These are phyloP conservation scores for Thera britannica DNA, from an alignment of 2,888 invertebrate species.

Conservation along the genomic window DNA sequence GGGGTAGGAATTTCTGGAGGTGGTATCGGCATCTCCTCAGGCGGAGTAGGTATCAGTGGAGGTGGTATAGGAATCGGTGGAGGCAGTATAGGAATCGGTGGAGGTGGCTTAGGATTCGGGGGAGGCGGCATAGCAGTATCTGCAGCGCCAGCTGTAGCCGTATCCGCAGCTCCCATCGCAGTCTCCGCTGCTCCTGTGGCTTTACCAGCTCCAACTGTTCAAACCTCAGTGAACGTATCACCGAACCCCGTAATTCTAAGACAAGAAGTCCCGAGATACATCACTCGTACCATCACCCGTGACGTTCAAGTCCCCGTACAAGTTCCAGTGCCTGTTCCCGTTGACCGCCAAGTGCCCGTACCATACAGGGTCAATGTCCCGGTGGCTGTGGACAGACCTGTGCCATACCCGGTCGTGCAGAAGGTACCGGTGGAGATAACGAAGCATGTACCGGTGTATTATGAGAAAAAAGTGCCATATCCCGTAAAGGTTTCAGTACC, in stretches of 20 bases:
- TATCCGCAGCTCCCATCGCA: constrained; percentile 41
- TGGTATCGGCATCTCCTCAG: constrained; percentile 11
- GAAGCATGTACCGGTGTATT: constrained; percentile 77
- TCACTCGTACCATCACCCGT: constrained; percentile 76
- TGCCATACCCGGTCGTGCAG: constrained; percentile 82
- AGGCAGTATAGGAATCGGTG: constrained; percentile 25
- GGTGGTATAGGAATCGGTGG: constrained; percentile 15
- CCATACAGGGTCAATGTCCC: constrained; percentile 82
- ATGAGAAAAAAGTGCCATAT: constrained; percentile 78
- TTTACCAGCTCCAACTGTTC: constrained; percentile 57
- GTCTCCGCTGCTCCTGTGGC: constrained; percentile 44
- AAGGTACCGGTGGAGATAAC: constrained; percentile 81
- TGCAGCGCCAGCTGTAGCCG: constrained; percentile 30
- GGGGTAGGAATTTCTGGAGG: constrained; percentile 24
- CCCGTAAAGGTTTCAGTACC: constrained; percentile 79
- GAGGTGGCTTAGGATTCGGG: constrained; percentile 40
- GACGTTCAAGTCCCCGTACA: constrained; percentile 76
- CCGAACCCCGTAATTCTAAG: constrained; percentile 77
- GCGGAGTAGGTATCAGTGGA: constrained; percentile 15
- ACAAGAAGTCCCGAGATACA: constrained; percentile 75
- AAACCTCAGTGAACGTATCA: constrained; percentile 70
- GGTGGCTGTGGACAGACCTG: constrained; percentile 80
- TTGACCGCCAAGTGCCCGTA: constrained; percentile 76
- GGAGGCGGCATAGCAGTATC: constrained; percentile 40
- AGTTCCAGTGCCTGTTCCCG: constrained; percentile 80